Evolutionary conservation across 1,140 invertebrate genomes (phyloP).

Genomic region (Drosophila pruinosa): DNA sequence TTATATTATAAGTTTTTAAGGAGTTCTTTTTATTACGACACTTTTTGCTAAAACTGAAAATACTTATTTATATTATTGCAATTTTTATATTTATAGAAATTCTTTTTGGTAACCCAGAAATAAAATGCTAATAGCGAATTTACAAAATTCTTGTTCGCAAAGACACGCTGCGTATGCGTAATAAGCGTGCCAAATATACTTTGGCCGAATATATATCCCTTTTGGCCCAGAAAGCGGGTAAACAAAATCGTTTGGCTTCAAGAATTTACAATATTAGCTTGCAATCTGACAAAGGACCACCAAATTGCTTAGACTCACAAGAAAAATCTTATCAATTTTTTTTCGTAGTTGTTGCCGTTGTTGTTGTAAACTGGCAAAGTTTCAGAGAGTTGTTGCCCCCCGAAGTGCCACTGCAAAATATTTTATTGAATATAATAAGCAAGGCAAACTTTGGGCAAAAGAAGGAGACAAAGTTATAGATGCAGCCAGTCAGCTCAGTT

Average conservation of each 20-base stretch:
- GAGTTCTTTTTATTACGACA: too few species aligned
- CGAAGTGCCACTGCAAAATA: constrained; percentile 75
- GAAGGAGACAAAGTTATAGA: constrained; percentile 63
- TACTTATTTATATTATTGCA: too few species aligned
- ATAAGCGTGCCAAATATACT: constrained; percentile 24
- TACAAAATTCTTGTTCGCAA: constrained; percentile 6
- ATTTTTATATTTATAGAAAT: not conserved
- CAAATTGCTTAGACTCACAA: constrained; percentile 39
- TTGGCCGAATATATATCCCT: constrained; percentile 5
- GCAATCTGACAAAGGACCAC: constrained; percentile 40
- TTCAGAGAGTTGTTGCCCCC: constrained; percentile 37
- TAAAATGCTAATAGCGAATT: not conserved
- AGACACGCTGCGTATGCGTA: constrained; percentile 22
- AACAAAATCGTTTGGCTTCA: constrained; percentile 49
- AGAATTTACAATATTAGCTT: constrained; percentile 44
- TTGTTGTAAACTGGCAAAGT: constrained; percentile 28
- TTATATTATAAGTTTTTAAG: not conserved
- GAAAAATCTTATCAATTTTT: constrained; percentile 44
- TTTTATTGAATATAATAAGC: constrained; percentile 81
- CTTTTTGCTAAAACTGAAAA: not conserved
- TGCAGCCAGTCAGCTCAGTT: constrained; percentile 12
- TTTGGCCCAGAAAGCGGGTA: constrained; percentile 24
- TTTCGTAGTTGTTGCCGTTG: not conserved
- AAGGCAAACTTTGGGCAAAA: constrained; percentile 58
- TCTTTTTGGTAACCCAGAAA: not conserved